phyloP scores from a whole-genome alignment of 2,113 vertebrate species.

The Charina bottae region DNA sequence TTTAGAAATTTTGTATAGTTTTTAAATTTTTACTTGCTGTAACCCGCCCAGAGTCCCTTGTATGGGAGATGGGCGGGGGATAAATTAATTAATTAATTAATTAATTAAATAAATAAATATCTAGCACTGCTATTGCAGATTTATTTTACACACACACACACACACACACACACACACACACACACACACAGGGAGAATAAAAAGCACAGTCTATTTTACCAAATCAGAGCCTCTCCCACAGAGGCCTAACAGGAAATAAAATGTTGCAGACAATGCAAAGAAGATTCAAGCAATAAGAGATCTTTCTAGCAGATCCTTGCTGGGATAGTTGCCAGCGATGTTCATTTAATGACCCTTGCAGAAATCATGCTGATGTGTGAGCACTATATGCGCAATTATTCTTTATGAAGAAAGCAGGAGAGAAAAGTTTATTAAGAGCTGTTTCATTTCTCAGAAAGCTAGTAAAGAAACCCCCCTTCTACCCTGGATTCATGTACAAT shows the following conservation, averaged over 20 bases:
- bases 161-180: too few species aligned
- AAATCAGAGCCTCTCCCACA: background rate
- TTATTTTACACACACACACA: too few species aligned
- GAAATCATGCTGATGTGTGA: rapidly evolving
- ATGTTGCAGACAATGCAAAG: slow-evolving; percentile 1
- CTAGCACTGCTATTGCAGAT: background rate
- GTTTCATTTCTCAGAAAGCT: background rate
- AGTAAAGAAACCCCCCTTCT: background rate
- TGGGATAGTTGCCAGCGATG: background rate
- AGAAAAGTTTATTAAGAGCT: background rate
- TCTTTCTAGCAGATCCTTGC: background rate
- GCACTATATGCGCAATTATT: background rate
- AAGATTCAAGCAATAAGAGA: slow-evolving; percentile 2
- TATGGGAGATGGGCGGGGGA: too few species aligned
- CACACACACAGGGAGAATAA: background rate
- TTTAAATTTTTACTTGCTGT: too few species aligned
- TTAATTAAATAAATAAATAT: too few species aligned
- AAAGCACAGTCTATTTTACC: background rate
- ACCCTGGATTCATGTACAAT: background rate
- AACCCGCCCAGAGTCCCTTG: too few species aligned
- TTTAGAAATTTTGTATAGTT: too few species aligned
- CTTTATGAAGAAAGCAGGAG: background rate
- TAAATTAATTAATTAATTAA: too few species aligned
- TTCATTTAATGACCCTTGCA: background rate
- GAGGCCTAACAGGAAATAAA: background rate